Evolutionary conservation across 2,797 vertebrate genomes (phyloP).

Genomic region (Acanthurus leucopareius): DNA sequence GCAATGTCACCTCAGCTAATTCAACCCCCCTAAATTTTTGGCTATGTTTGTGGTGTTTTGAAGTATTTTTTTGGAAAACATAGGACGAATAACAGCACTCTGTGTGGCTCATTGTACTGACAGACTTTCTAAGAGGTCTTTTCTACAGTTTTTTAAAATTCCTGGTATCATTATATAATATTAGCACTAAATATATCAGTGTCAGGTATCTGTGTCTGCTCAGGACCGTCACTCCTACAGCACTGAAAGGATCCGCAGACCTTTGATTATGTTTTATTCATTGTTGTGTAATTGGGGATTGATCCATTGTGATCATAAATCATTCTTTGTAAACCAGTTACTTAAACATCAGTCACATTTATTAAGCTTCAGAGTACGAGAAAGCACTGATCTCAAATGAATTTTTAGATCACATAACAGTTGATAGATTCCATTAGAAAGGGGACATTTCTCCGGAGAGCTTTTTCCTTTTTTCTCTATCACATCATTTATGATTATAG

Average conservation of each 20-base stretch:
- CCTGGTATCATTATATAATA: too few relatives aligned
- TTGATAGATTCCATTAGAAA: slow-evolving; percentile 21
- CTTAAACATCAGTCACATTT: slow-evolving; percentile 15
- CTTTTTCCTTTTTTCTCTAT: neutral
- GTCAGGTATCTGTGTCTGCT: too few relatives aligned
- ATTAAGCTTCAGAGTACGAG: slow-evolving; percentile 6
- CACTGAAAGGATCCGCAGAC: neutral
- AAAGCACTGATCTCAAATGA: slow-evolving; percentile 13
- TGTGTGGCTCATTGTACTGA: too few relatives aligned
- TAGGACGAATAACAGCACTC: too few relatives aligned
- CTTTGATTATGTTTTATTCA: slow-evolving; percentile 7
- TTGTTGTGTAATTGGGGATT: neutral
- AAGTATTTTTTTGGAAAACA: too few relatives aligned
- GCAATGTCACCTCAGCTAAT: too few relatives aligned
- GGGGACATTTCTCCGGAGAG: neutral
- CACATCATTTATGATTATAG: slow-evolving; percentile 32
- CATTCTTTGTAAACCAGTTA: neutral
- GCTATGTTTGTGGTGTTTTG: too few relatives aligned
- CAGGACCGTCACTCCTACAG: neutral
- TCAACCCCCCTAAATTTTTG: too few relatives aligned
- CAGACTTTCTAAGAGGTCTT: too few relatives aligned
- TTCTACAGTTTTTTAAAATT: too few relatives aligned
- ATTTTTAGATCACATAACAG: slow-evolving; percentile 19
- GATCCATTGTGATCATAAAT: slow-evolving; percentile 7
- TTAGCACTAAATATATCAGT: too few relatives aligned